These are phyloP conservation scores for Salminus brasiliensis DNA, from an alignment of 2,113 vertebrate genomes.

Conservation along the genomic window DNA sequence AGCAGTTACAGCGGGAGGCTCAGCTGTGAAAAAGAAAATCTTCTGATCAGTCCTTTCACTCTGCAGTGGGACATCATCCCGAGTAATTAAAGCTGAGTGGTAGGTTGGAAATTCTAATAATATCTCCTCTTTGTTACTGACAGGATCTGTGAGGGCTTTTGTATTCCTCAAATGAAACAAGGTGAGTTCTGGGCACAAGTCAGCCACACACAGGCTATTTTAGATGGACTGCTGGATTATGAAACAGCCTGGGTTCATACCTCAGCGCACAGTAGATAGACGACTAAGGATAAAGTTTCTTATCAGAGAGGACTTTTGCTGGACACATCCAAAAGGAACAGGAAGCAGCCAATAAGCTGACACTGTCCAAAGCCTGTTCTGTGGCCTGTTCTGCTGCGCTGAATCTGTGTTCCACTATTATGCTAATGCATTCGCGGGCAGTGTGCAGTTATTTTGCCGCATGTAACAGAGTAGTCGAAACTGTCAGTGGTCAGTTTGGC, in stretches of 20 bases:
- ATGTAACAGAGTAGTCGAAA: slow-evolving; percentile 28
- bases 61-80: not conserved
- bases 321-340: slow-evolving; percentile 15
- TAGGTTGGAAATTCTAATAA: slow-evolving; percentile 43
- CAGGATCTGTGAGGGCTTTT: slow-evolving; percentile 22
- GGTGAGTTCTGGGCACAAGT: slow-evolving; percentile 4
- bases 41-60: slow-evolving; percentile 14
- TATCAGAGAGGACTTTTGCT: slow-evolving; percentile 4
- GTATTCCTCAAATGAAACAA: slow-evolving; percentile 39
- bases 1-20: slow-evolving; percentile 7
- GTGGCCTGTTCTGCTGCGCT: not conserved
- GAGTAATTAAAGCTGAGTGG: slow-evolving; percentile 45
- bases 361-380: not conserved
- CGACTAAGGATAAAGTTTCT: slow-evolving; percentile 24
- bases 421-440: not conserved
- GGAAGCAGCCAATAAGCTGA: not conserved
- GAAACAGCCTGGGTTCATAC: slow-evolving; percentile 3
- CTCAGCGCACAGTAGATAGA: not conserved
- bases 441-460: slow-evolving; percentile 34
- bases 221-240: slow-evolving; percentile 31
- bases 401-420: not conserved
- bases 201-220: slow-evolving; percentile 1
- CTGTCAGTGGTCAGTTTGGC: slow-evolving; percentile 50
- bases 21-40: slow-evolving; percentile 1
- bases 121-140: slow-evolving; percentile 36